These are phyloP conservation scores for Passerina amoena DNA, from an alignment of 2,113 vertebrate species.

Conservation along the genomic window DNA sequence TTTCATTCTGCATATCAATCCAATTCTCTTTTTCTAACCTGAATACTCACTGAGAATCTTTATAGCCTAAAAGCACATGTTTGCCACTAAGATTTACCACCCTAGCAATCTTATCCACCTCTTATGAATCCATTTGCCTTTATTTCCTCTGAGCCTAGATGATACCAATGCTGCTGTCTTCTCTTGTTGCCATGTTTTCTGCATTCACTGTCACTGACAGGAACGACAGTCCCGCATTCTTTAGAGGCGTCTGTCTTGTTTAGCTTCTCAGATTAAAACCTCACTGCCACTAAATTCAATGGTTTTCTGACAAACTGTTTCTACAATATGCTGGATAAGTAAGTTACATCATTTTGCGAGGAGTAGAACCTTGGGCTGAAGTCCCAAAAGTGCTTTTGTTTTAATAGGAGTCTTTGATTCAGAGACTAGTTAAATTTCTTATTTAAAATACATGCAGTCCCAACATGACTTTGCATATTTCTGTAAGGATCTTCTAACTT, in stretches of 20 bases:
- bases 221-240: not conserved
- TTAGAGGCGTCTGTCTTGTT: not conserved
- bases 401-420: not conserved
- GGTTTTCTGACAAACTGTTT: not conserved
- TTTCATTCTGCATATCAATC: not conserved
- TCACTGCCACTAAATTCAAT: not conserved
- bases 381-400: not conserved
- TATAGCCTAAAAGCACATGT: not conserved
- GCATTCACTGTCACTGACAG: not conserved
- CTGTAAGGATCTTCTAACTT: not conserved
- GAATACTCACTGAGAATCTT: not conserved
- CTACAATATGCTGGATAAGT: not conserved
- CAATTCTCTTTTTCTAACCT: not conserved
- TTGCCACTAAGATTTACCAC: not conserved
- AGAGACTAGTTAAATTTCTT: not conserved
- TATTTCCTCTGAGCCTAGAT: not conserved
- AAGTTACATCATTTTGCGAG: not conserved
- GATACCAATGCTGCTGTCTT: not conserved
- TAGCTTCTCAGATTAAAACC: not conserved
- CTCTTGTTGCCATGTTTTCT: not conserved
- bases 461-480: not conserved
- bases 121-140: not conserved
- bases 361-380: not conserved
- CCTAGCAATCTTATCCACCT: not conserved
- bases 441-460: not conserved